These are phyloP conservation scores for Paramisgurnus dabryanus DNA, from an alignment of 2,113 vertebrate species.

Conservation along the genomic window DNA sequence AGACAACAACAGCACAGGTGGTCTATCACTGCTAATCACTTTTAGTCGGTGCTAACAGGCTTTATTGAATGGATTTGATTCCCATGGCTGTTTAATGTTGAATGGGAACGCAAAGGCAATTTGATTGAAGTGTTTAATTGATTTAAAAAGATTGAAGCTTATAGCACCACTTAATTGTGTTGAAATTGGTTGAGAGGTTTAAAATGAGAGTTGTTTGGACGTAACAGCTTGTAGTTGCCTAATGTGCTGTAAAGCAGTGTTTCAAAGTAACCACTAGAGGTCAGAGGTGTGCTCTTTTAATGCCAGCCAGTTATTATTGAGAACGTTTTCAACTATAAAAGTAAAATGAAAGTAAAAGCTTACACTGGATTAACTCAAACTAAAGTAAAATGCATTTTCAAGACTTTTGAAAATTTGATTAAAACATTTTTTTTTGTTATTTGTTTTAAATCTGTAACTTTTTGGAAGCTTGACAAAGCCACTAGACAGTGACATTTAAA, in stretches of 20 bases:
- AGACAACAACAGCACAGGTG: constrained; percentile 89
- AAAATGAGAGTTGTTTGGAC: background rate
- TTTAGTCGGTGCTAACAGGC: constrained; percentile 3
- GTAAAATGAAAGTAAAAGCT: too few species aligned
- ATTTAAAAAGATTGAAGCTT: constrained; percentile 11
- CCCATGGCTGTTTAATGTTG: constrained; percentile 1
- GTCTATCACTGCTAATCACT: constrained; percentile 31
- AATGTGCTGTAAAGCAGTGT: background rate
- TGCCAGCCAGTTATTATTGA: background rate
- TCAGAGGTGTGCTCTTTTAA: background rate
- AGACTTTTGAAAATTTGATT: too few species aligned
- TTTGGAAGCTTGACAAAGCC: too few species aligned
- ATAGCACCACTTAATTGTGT: background rate
- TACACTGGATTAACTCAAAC: too few species aligned
- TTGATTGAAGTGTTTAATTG: background rate
- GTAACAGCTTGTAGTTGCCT: background rate
- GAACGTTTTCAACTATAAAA: background rate
- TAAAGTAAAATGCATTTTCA: too few species aligned
- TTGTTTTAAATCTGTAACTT: too few species aligned
- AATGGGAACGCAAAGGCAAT: background rate
- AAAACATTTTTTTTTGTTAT: too few species aligned
- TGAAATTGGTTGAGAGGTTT: constrained; percentile 17
- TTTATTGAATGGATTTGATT: background rate
- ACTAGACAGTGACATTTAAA: too few species aligned
- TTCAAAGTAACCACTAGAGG: constrained; percentile 37